A percentile compares a stretch with the other conserved stretches of the same genome.
Evolutionary conservation across 1,140 invertebrate species (phyloP).

Genomic region (Hestina assimilis): DNA sequence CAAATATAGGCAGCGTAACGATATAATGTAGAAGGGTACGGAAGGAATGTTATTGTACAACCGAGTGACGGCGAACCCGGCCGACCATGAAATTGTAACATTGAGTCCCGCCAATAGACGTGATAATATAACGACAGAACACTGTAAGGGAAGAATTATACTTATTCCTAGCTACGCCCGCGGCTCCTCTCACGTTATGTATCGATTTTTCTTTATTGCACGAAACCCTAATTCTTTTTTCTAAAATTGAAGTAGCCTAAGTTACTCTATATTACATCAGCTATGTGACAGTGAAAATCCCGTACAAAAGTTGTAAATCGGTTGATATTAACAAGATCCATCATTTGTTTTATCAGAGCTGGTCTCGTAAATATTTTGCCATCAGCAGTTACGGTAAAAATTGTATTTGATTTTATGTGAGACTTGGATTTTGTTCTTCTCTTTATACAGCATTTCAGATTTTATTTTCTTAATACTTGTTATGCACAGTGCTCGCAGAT

Average conservation of each 20-base stretch:
- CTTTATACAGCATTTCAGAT: constrained; percentile 5
- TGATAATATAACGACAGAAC: constrained; percentile 16
- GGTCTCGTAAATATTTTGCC: too few relatives aligned
- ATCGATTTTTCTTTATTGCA: too few relatives aligned
- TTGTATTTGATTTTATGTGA: constrained; percentile 2
- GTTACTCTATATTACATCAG: too few relatives aligned
- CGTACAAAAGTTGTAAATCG: too few relatives aligned
- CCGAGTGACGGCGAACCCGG: neutral
- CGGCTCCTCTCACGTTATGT: too few relatives aligned
- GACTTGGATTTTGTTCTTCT: constrained; percentile 5
- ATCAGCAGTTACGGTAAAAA: too few relatives aligned
- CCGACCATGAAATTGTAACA: constrained; percentile 9
- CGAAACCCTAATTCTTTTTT: too few relatives aligned
- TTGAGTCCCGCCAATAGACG: constrained; percentile 9
- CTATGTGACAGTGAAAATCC: too few relatives aligned
- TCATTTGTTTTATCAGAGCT: too few relatives aligned
- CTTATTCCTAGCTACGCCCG: too few relatives aligned
- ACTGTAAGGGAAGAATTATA: constrained; percentile 6
- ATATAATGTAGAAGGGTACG: neutral
- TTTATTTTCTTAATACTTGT: constrained; percentile 18
- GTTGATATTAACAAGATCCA: too few relatives aligned
- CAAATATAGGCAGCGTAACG: neutral
- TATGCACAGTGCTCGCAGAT: constrained; percentile 18
- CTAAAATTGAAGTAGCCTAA: too few relatives aligned
- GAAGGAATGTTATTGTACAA: constrained; percentile 8